These are phyloP conservation scores for Drosophila fuyamai DNA, from an alignment of 1,140 invertebrate species.

Conservation along the genomic window DNA sequence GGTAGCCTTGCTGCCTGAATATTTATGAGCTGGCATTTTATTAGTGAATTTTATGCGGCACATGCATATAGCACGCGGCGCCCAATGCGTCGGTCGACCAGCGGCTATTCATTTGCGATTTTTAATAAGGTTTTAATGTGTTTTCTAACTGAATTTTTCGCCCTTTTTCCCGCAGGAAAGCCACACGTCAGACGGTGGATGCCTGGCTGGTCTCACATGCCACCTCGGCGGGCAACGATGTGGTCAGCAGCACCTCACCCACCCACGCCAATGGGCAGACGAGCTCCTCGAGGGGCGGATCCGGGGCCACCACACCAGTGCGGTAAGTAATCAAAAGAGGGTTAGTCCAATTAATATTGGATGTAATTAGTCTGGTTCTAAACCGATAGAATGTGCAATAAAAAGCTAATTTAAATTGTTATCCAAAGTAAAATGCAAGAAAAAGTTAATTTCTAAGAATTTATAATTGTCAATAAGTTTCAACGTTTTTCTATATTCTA, in stretches of 20 bases:
- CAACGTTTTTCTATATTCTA: background rate
- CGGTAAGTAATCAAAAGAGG: slow-evolving; percentile 84
- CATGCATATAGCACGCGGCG: slow-evolving; percentile 29
- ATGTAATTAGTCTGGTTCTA: background rate
- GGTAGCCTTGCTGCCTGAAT: slow-evolving; percentile 58
- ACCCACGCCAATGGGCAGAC: slow-evolving; percentile 85
- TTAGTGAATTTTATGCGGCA: slow-evolving; percentile 69
- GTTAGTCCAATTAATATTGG: background rate
- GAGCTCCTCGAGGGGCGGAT: slow-evolving; percentile 87
- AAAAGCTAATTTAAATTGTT: background rate
- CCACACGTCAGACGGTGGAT: slow-evolving; percentile 95
- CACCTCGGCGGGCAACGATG: slow-evolving; percentile 87
- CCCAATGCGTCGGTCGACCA: slow-evolving; percentile 8
- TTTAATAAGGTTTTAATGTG: slow-evolving; percentile 68
- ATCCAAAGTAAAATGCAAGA: background rate
- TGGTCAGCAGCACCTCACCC: slow-evolving; percentile 87
- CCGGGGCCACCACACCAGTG: slow-evolving; percentile 95
- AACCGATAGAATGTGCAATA: background rate
- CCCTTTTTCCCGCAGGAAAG: slow-evolving; percentile 90
- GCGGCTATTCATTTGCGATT: slow-evolving; percentile 55
- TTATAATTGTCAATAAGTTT: background rate
- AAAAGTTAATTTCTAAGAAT: background rate
- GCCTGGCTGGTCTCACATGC: slow-evolving; percentile 95
- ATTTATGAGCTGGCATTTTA: slow-evolving; percentile 79
- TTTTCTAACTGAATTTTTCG: slow-evolving; percentile 4